Conservation (phyloP, 2,888 invertebrate genomes). For the Plemyria rubiginata region DNA sequence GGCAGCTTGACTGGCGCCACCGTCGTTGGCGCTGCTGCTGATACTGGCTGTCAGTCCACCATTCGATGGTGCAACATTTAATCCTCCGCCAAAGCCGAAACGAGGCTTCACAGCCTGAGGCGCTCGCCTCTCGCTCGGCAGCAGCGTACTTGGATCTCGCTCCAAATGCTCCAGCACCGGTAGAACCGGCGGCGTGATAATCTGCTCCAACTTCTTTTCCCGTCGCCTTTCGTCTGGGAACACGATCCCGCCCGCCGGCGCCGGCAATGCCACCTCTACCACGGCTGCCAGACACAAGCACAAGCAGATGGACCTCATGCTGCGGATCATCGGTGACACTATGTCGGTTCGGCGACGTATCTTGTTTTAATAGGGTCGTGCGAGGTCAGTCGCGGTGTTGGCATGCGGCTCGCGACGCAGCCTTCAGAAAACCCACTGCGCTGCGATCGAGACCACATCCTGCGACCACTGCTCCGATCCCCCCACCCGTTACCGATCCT, state of each 20-base stretch:
- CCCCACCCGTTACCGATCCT: slow-evolving; percentile 67
- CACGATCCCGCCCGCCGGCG: slow-evolving; percentile 69
- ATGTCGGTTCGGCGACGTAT: slow-evolving; percentile 66
- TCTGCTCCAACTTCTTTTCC: slow-evolving; percentile 70
- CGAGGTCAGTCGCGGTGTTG: slow-evolving; percentile 77
- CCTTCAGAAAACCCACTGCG: slow-evolving; percentile 85
- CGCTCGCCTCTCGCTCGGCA: slow-evolving; percentile 61
- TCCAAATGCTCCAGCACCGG: slow-evolving; percentile 80
- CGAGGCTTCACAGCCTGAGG: slow-evolving; percentile 60
- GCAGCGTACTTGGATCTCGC: slow-evolving; percentile 77
- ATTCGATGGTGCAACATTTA: slow-evolving; percentile 72
- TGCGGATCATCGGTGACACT: slow-evolving; percentile 68
- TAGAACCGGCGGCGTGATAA: slow-evolving; percentile 80
- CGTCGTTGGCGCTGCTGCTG: slow-evolving; percentile 73
- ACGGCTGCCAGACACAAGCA: slow-evolving; percentile 60
- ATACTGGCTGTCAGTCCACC: slow-evolving; percentile 76
- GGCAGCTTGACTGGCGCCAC: slow-evolving; percentile 75
- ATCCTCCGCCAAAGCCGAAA: slow-evolving; percentile 71
- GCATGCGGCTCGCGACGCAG: slow-evolving; percentile 84
- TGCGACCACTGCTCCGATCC: slow-evolving; percentile 64
- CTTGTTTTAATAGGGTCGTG: slow-evolving; percentile 81
- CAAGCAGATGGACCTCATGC: slow-evolving; percentile 72
- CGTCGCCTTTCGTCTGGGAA: slow-evolving; percentile 71
- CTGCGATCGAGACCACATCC: slow-evolving; percentile 69
- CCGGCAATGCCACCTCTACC: slow-evolving; percentile 52